Evolutionary conservation across 2,888 invertebrate species (phyloP).

Genomic region (Galerucella pusilla): DNA sequence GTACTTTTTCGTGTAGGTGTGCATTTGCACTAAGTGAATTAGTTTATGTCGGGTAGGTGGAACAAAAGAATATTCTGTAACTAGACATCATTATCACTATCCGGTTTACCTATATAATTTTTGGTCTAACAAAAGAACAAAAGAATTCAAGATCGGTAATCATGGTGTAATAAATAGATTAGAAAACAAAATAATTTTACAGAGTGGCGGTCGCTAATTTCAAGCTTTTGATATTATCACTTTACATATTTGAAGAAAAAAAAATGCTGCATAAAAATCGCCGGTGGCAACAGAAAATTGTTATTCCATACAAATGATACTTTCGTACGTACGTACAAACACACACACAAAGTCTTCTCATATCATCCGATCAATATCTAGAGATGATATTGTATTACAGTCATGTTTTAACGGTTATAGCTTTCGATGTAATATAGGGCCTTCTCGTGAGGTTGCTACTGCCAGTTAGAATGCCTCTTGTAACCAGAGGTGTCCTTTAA

Average conservation of each 20-base stretch:
- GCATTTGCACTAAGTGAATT: not conserved
- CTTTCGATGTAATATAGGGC: conserved; percentile 40
- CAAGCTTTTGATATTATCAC: too few species aligned
- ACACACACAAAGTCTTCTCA: not conserved
- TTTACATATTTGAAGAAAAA: not conserved
- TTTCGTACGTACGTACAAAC: conserved; percentile 15
- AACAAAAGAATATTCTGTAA: conserved; percentile 13
- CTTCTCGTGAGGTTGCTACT: conserved; percentile 18
- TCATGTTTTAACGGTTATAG: conserved; percentile 49
- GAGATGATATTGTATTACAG: conserved; percentile 50
- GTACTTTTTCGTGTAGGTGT: not conserved
- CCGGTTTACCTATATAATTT: conserved; percentile 3
- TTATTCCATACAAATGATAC: conserved; percentile 34
- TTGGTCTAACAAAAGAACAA: conserved; percentile 11
- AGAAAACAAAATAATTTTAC: too few species aligned
- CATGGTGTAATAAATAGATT: too few species aligned
- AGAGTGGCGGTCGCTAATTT: too few species aligned
- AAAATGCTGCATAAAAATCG: conserved; percentile 9
- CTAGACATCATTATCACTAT: conserved; percentile 2
- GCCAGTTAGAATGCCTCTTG: not conserved
- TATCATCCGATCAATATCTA: conserved; percentile 43
- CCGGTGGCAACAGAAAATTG: conserved; percentile 22
- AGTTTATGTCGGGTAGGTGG: not conserved
- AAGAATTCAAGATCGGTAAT: not conserved
- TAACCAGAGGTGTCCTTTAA: conserved; percentile 9